phyloP scores from a whole-genome alignment of 2,797 vertebrate genomes.

The Amblyraja radiata region DNA sequence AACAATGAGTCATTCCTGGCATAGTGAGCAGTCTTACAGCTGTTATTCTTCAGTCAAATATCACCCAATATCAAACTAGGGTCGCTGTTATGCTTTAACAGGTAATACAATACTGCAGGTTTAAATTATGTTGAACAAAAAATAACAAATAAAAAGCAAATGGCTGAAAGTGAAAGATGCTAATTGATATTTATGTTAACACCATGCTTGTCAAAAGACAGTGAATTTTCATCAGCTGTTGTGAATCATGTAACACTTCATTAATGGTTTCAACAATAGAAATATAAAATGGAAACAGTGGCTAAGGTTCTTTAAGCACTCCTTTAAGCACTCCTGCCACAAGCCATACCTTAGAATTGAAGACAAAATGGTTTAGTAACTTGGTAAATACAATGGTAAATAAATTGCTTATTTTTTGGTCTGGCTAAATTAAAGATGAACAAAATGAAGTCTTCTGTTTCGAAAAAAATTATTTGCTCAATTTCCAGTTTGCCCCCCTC shows the following conservation, averaged over 20 bases:
- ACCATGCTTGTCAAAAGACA: conserved; percentile 26
- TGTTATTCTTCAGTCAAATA: neutral
- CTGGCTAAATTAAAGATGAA: neutral
- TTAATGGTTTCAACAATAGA: conserved; percentile 18
- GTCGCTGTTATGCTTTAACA: conserved; percentile 26
- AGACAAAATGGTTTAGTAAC: neutral
- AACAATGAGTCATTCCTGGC: neutral
- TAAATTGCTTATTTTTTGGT: neutral
- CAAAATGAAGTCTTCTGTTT: neutral
- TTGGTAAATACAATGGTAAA: neutral
- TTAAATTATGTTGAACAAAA: conserved; percentile 29
- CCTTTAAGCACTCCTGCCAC: neutral
- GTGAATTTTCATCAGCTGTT: conserved; percentile 26
- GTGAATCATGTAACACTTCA: conserved; percentile 23
- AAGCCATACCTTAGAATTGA: neutral
- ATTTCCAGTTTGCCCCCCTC: neutral
- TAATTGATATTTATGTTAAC: conserved; percentile 34
- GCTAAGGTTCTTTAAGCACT: neutral
- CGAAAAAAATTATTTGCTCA: neutral
- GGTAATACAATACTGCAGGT: conserved; percentile 11
- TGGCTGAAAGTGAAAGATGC: conserved; percentile 29
- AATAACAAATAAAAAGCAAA: conserved; percentile 30
- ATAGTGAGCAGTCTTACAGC: conserved; percentile 19
- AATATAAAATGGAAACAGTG: conserved; percentile 4
- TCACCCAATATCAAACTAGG: neutral